Evolutionary conservation across 2,888 invertebrate species (phyloP), one percentile per base, ranked within the genome.

Genomic region (Stenoptilia bipunctidactyla): DNA sequence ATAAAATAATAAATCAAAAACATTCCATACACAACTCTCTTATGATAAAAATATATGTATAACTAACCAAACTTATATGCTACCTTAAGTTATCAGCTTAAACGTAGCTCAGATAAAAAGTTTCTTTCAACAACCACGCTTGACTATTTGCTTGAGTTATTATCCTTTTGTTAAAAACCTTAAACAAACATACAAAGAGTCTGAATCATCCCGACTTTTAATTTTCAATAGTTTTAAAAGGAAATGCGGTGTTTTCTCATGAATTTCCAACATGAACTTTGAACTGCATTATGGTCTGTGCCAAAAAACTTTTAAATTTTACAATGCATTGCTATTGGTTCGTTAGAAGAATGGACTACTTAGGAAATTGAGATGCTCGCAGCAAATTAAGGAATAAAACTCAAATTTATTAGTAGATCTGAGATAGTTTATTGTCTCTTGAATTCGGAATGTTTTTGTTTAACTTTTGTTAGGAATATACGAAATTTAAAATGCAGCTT

Each of bases 331-430:
- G 46, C 48, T 52, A 60, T 62, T 53, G 55, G 56, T 66, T 64
- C 65, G 65, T 68, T 69, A 67, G 56, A 40, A 41, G 52, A 57
- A 61, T 62, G 56, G 58, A 53, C 52, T 64, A 66, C 64, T 69
- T 60, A 60, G 55, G 56, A 56, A 66, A 71, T 69, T 63, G 64
- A 65, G 53, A n/a, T 30, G 4, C 30, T 30, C 9, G 30, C 4
- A 30, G 12, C 10, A 30, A 30, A 30, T 30, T 30, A 8, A 30
- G 4, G 10, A 30, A 12, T 4, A 30, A 12, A n/a, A n/a, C 12
- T 30, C 2, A 30, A 9, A 30, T 30, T 30, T n/a, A 30, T 30
- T 30, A 30, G 30, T 12, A 30, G 30, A 30, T 30, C 10, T 10
- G 2, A 30, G n/a, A 30, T 30, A n/a, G 10, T 30, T 30, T 30